These are phyloP conservation scores for Lampris incognitus DNA, from an alignment of 2,113 vertebrate species.

Conservation along the genomic window DNA sequence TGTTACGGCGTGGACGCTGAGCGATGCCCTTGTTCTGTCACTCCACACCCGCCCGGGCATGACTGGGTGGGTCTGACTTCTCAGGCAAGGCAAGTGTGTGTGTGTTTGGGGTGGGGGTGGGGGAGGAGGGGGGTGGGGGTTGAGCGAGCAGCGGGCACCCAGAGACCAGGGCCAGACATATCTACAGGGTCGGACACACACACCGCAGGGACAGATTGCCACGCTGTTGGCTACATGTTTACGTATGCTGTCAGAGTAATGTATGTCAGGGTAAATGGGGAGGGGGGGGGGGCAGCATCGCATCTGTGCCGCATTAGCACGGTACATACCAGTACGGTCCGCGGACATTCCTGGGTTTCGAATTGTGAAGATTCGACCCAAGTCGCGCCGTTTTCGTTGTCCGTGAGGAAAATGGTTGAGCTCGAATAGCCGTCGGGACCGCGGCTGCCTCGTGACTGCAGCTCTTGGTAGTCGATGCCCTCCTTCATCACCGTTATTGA, in stretches of 20 bases:
- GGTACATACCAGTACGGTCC: background rate
- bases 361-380: background rate
- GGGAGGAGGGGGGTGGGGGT: background rate
- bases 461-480: background rate
- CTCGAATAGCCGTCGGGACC: background rate
- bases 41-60: slow-evolving; percentile 14
- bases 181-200: slow-evolving; percentile 15
- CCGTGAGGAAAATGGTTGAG: background rate
- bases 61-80: slow-evolving; percentile 15
- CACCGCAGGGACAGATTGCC: slow-evolving; percentile 58
- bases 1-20: slow-evolving; percentile 19
- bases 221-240: slow-evolving; percentile 42
- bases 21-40: slow-evolving; percentile 53
- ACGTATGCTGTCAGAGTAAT: slow-evolving; percentile 24
- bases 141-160: slow-evolving; percentile 35
- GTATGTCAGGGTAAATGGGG: slow-evolving; percentile 8
- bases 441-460: background rate
- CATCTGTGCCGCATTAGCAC: slow-evolving; percentile 7
- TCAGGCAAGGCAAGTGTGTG: background rate
- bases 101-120: too few species aligned
- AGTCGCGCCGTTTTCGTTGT: background rate
- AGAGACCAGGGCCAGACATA: slow-evolving; percentile 36
- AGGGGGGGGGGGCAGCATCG: background rate
- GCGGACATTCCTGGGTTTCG: background rate
- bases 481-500: background rate